phyloP scores from a whole-genome alignment of 2,113 vertebrate genomes.

The Xerus inauris region DNA sequence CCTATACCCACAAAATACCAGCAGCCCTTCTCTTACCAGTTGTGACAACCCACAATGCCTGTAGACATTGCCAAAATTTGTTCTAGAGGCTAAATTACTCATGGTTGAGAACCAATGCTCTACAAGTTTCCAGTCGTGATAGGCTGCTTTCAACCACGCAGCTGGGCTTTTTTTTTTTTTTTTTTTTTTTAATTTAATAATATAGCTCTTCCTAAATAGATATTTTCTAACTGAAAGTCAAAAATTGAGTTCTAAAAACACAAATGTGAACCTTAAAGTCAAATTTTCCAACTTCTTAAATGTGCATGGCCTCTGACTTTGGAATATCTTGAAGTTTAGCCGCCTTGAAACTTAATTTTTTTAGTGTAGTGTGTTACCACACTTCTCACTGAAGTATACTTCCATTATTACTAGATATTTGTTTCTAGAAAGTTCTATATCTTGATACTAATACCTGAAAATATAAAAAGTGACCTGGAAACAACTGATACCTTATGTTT shows the following conservation, averaged over 20 bases:
- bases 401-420: neutral
- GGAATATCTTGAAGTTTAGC: neutral
- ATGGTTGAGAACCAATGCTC: neutral
- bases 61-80: neutral
- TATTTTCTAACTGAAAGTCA: neutral
- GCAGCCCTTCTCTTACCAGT: neutral
- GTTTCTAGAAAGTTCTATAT: neutral
- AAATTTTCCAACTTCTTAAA: neutral
- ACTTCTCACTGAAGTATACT: neutral
- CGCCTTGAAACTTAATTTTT: neutral
- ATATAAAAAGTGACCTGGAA: slow-evolving; percentile 1
- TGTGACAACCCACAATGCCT: neutral
- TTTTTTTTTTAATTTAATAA: neutral
- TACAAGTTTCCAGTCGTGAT: neutral
- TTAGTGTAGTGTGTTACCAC: neutral
- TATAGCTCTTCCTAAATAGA: neutral
- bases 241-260: neutral
- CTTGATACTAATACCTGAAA: neutral
- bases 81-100: neutral
- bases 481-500: neutral
- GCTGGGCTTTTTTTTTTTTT: neutral
- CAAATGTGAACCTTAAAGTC: neutral
- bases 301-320: neutral
- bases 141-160: neutral
- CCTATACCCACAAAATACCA: neutral